Percentiles rank a stretch among this genome's conserved stretches.
These are phyloP conservation scores for Nomada lathburiana DNA, from an alignment of 2,888 invertebrate genomes.

Conservation along the genomic window DNA sequence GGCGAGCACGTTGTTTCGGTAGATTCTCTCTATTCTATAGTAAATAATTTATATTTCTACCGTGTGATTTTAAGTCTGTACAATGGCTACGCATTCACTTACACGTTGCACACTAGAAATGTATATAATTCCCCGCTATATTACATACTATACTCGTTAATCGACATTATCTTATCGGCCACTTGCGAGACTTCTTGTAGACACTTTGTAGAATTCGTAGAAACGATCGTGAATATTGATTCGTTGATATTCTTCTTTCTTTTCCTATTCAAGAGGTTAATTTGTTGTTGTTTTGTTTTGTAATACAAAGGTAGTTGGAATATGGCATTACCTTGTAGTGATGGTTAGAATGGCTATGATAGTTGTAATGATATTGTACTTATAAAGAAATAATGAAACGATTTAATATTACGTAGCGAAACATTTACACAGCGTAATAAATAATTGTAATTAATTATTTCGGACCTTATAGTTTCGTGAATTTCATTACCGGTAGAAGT, in stretches of 20 bases:
- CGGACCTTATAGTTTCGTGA: neutral
- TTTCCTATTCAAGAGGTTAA: neutral
- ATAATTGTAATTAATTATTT: neutral
- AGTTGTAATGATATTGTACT: conserved; percentile 8
- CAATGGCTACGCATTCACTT: conserved; percentile 40
- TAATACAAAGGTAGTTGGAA: neutral
- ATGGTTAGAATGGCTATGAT: conserved; percentile 32
- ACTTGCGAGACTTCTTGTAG: conserved; percentile 21
- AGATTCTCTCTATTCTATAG: conserved; percentile 51
- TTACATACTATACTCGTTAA: conserved; percentile 41
- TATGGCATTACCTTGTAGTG: neutral
- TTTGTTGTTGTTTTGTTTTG: neutral
- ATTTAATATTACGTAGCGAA: neutral
- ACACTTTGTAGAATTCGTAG: conserved; percentile 34
- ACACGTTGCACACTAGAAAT: conserved; percentile 47
- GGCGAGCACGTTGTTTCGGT: conserved; percentile 33
- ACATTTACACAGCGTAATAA: neutral
- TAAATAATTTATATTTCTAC: conserved; percentile 63
- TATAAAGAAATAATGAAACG: neutral
- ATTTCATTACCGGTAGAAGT: neutral
- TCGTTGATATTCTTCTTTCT: neutral
- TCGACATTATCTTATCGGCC: conserved; percentile 30
- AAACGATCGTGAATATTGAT: conserved; percentile 48
- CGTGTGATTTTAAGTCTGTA: conserved; percentile 57
- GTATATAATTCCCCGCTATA: conserved; percentile 49